A percentile compares a stretch with the other conserved stretches of the same genome.
These are phyloP conservation scores for Pseudomyrmex sp. DNA, from an alignment of 1,140 invertebrate genomes.

Conservation along the genomic window DNA sequence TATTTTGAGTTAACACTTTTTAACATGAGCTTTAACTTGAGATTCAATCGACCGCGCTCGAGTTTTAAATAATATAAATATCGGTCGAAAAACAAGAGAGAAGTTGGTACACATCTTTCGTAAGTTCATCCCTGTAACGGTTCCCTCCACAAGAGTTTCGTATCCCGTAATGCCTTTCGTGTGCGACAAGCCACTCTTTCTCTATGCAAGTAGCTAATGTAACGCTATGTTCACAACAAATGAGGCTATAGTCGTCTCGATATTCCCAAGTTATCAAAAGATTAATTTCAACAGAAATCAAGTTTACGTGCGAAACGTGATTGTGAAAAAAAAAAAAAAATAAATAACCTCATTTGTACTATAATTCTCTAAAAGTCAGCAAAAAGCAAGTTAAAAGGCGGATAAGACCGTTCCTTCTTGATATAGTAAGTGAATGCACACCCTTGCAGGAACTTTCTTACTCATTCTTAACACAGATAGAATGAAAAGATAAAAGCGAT, in stretches of 20 bases:
- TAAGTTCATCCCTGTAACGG: slow-evolving; percentile 37
- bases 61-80: neutral
- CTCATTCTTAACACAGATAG: slow-evolving; percentile 61
- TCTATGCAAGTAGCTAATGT: slow-evolving; percentile 67
- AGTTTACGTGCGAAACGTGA: too few species aligned
- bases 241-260: slow-evolving; percentile 46
- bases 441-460: slow-evolving; percentile 46
- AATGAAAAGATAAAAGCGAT: slow-evolving; percentile 63
- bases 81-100: slow-evolving; percentile 31
- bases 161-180: slow-evolving; percentile 55
- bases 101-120: slow-evolving; percentile 22
- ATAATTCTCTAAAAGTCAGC: slow-evolving; percentile 53
- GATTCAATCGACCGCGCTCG: neutral
- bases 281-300: too few species aligned
- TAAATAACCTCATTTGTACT: slow-evolving; percentile 60
- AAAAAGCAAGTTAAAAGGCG: slow-evolving; percentile 65
- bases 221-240: slow-evolving; percentile 60
- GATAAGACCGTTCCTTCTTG: slow-evolving; percentile 27
- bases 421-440: slow-evolving; percentile 38
- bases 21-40: slow-evolving; percentile 9
- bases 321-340: too few species aligned
- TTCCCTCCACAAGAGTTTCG: slow-evolving; percentile 40
- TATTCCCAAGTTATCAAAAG: neutral
- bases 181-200: slow-evolving; percentile 66
- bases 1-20: slow-evolving; percentile 24